Percentiles rank a stretch among this genome's conserved stretches.
Evolutionary conservation across 1,140 invertebrate species (phyloP).

Genomic region (Orius laevigatus): DNA sequence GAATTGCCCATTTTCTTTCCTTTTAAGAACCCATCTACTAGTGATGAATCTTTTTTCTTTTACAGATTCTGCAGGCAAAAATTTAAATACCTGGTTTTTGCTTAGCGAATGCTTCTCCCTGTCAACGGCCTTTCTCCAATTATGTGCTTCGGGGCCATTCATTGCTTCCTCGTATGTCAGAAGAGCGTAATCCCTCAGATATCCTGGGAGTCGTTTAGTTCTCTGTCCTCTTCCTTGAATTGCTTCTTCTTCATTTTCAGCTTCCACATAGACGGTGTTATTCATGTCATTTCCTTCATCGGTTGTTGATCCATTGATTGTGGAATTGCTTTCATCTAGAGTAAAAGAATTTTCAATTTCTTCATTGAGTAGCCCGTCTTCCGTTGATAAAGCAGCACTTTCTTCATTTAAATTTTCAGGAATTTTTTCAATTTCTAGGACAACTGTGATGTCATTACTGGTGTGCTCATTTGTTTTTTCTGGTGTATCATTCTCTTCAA

Average conservation of each 20-base stretch:
- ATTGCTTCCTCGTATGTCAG: constrained; percentile 22
- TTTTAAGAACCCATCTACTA: constrained; percentile 17
- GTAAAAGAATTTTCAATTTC: not conserved
- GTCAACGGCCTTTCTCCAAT: constrained; percentile 20
- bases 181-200: constrained; percentile 16
- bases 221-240: too few relatives aligned
- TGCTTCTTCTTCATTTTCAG: not conserved
- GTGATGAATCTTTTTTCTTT: constrained; percentile 11
- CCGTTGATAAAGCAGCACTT: not conserved
- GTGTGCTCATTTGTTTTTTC: not conserved
- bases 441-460: constrained; percentile 7
- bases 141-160: constrained; percentile 12
- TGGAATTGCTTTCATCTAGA: not conserved
- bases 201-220: not conserved
- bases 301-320: not conserved
- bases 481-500: constrained; percentile 13
- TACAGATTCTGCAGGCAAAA: not conserved
- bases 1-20: constrained; percentile 15
- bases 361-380: not conserved
- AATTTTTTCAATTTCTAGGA: constrained; percentile 1
- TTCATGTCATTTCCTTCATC: not conserved
- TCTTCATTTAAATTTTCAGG: constrained; percentile 2
- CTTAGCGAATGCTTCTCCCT: constrained; percentile 21
- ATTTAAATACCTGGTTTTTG: constrained; percentile 21
- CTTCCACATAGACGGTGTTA: not conserved